These are phyloP conservation scores for Dysdera silvatica DNA, from an alignment of 1,140 invertebrate species.

Conservation along the genomic window DNA sequence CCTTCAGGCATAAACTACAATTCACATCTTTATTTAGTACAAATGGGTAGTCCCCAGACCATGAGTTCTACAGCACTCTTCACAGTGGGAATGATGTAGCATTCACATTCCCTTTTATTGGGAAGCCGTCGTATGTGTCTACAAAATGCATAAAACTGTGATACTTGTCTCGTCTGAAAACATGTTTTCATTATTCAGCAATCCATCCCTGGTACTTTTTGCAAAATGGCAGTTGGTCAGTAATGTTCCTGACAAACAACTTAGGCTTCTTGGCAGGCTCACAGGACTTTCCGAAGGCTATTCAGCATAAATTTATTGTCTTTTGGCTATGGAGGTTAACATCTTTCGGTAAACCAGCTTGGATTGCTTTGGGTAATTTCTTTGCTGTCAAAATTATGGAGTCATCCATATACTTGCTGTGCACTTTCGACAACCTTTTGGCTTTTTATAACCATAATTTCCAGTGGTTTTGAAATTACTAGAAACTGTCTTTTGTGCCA, in stretches of 20 bases:
- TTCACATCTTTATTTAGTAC: not conserved
- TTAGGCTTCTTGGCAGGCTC: no score
- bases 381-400: not conserved
- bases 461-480: no score
- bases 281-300: no score
- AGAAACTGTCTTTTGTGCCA: no score
- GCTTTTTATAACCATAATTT: not conserved
- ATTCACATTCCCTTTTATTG: not conserved
- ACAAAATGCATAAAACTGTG: not conserved
- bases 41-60: no score
- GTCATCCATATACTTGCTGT: not conserved
- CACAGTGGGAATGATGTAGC: not conserved
- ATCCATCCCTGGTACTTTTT: not conserved
- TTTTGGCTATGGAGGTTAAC: not conserved
- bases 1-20: not conserved
- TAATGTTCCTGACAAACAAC: no score
- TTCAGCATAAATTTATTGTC: no score
- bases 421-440: not conserved
- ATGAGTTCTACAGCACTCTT: no score
- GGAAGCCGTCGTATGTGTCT: not conserved
- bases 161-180: no score
- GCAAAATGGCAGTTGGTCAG: not conserved
- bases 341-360: not conserved
- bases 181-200: not conserved
- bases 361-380: not conserved